Evolutionary conservation across 2,113 vertebrate genomes (phyloP), one percentile per base, ranked within the genome.

Genomic region (Emberiza fucata): DNA sequence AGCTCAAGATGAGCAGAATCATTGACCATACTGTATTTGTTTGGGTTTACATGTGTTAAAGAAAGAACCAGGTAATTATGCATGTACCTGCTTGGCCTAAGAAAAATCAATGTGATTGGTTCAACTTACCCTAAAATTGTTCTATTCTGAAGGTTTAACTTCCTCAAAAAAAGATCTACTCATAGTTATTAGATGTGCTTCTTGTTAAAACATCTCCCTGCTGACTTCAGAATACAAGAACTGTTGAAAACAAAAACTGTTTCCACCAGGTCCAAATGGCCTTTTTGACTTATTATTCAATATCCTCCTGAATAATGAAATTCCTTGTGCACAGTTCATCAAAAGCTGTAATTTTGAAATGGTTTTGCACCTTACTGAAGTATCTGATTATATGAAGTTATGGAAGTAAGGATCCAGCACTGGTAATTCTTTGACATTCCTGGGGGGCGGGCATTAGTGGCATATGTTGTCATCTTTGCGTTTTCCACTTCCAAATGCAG

Each of bases 391-490:
- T 29, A 21, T 35, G 12, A 7, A 17, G 7, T 33, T 39, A 39
- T 7, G 50, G 65, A 81, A 57, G 37, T 56, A 64, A 86, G 24
- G 27, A 31, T 7, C 66, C 40, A 6, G 45, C 2, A 3, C n/a
- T 61, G 54, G 50, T 61, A 70, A 66, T 84, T 48, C n/a, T 39
- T 69, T 4, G 19, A 48, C 10, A 14, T 86, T 86, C 88, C 17
- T 1, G 0, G 19, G 10, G 23, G 11, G 0, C 2, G 10, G 9
- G 1, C 6, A 1, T 81, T 72, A 20, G 16, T 53, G 20, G 37
- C 19, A 21, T 31, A 17, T 60, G 31, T 42, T 80, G 44, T 50
- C 18, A 11, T 23, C 45, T 77, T 80, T 90, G 35, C 27, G 16
- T 86, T 88, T 80, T 27, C 45, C 39, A 33, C 29, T 77, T 70